These are phyloP conservation scores for Sardina pilchardus DNA, from an alignment of 2,113 vertebrate species.

Conservation along the genomic window DNA sequence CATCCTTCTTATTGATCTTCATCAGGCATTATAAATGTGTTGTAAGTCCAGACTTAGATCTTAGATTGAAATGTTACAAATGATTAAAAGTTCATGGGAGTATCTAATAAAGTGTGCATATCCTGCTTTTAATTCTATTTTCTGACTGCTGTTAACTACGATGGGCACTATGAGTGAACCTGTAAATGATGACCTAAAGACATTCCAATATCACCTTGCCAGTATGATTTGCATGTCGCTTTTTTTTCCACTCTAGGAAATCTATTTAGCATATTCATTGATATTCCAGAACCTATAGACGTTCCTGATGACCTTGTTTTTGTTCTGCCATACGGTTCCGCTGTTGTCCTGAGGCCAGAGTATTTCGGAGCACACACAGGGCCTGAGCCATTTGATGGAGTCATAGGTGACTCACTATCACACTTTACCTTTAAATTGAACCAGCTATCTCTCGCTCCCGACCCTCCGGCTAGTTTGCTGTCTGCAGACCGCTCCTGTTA, in stretches of 20 bases:
- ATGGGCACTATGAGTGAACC: no score
- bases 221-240: background rate
- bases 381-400: background rate
- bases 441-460: background rate
- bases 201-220: background rate
- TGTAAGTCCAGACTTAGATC: no score
- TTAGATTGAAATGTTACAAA: no score
- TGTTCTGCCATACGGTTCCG: background rate
- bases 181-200: no score
- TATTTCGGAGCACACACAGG: background rate
- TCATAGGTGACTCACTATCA: background rate
- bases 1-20: no score
- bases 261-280: background rate
- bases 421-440: conserved; percentile 6
- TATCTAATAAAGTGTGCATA: no score
- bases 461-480: background rate
- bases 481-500: background rate
- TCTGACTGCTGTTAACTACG: no score
- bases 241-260: background rate
- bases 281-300: background rate
- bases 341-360: background rate
- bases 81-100: no score
- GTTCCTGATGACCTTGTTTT: background rate
- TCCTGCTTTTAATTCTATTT: no score
- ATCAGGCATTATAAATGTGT: no score